Conservation (phyloP, 53 echinoderm and acorn worm genomes). For the Echinarachnius parma region DNA sequence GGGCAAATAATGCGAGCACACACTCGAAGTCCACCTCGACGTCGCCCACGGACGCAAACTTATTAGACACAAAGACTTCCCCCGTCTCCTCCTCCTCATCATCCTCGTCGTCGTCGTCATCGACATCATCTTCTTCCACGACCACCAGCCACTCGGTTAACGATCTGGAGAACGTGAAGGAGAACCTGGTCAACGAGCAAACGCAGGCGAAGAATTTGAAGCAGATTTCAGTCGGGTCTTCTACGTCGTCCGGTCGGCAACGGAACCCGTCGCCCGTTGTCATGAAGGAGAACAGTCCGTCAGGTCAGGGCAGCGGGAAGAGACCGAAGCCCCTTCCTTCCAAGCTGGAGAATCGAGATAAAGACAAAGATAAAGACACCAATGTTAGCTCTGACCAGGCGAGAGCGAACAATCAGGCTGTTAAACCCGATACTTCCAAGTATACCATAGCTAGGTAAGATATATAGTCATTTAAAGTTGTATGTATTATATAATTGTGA, state of each 20-base stretch:
- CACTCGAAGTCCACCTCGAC: constrained; percentile 36
- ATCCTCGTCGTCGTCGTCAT: not conserved
- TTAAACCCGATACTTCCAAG: constrained; percentile 37
- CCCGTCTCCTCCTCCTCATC: constrained; percentile 48
- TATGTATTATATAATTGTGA: too few species aligned
- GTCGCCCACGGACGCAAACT: constrained; percentile 53
- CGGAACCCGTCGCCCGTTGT: constrained; percentile 49
- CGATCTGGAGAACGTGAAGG: constrained; percentile 84
- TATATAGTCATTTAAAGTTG: too few species aligned
- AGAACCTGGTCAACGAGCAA: constrained; percentile 96
- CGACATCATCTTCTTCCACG: constrained; percentile 14
- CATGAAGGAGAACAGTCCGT: constrained; percentile 65
- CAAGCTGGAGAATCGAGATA: constrained; percentile 77
- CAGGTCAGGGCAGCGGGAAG: constrained; percentile 61
- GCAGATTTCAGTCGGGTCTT: constrained; percentile 60
- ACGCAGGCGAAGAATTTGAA: constrained; percentile 77
- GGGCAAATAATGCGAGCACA: constrained; percentile 71
- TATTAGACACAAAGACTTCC: constrained; percentile 85
- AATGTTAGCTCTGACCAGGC: constrained; percentile 36
- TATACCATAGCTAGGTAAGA: constrained; percentile 36
- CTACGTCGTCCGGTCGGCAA: constrained; percentile 35
- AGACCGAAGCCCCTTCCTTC: constrained; percentile 71
- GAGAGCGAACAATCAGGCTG: constrained; percentile 23
- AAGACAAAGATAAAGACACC: constrained; percentile 21
- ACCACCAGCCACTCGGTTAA: constrained; percentile 59